A percentile compares a stretch with the other conserved stretches of the same genome.
These are phyloP conservation scores for Thermophis baileyi DNA, from an alignment of 2,113 vertebrate species.

Conservation along the genomic window DNA sequence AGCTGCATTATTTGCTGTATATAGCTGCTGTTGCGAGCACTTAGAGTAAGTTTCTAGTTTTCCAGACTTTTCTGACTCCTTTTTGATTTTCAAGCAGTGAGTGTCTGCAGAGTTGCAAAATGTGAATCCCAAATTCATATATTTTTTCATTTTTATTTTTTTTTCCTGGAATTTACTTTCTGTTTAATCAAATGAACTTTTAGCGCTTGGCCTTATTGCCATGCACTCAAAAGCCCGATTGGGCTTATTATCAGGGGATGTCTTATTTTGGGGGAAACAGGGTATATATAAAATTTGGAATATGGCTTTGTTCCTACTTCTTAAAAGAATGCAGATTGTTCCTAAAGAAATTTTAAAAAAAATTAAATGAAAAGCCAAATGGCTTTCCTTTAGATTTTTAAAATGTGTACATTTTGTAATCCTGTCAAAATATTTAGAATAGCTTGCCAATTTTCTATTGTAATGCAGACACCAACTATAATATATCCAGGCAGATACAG, in stretches of 20 bases:
- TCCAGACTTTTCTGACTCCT: constrained; percentile 11
- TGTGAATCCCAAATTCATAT: constrained; percentile 53
- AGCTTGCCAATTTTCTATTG: neutral
- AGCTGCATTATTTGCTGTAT: neutral
- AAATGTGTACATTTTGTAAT: neutral
- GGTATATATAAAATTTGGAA: no score
- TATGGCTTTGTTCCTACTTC: neutral
- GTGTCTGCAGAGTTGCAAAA: constrained; percentile 39
- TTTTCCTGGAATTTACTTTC: constrained; percentile 52
- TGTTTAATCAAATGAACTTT: constrained; percentile 60
- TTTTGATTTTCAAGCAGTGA: constrained; percentile 29
- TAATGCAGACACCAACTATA: neutral
- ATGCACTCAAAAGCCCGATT: no score
- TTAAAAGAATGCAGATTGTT: neutral
- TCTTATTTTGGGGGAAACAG: no score
- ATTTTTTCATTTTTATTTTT: constrained; percentile 57
- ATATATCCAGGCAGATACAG: neutral
- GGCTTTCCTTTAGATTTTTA: neutral
- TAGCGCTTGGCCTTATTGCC: no score
- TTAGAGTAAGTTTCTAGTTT: constrained; percentile 1
- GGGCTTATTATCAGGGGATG: no score
- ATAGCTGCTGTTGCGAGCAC: neutral
- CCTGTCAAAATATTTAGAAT: neutral
- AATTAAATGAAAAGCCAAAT: neutral
- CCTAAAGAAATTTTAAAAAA: neutral